These are phyloP conservation scores for Drosophila ustulata DNA, from an alignment of 2,888 invertebrate species.

Conservation along the genomic window DNA sequence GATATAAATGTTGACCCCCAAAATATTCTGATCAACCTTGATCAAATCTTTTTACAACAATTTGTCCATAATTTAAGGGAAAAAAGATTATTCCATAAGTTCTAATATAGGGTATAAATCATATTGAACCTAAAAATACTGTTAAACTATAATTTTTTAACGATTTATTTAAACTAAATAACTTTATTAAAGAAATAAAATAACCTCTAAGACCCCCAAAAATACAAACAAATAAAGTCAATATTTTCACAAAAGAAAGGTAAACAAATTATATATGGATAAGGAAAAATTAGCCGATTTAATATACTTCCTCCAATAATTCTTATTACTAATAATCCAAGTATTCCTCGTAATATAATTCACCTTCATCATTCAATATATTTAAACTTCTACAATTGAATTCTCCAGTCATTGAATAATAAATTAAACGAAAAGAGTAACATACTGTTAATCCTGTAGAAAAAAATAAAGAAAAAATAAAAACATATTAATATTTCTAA, in stretches of 20 bases:
- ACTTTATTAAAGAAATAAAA: constrained; percentile 84
- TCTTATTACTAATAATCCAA: constrained; percentile 67
- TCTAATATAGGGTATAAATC: constrained; percentile 83
- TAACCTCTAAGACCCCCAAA: constrained; percentile 84
- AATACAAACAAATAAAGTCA: constrained; percentile 86
- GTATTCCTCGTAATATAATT: constrained; percentile 86
- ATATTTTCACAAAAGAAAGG: constrained; percentile 86
- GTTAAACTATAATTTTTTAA: constrained; percentile 77
- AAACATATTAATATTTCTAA: constrained; percentile 86
- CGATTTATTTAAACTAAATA: constrained; percentile 58
- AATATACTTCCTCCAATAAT: constrained; percentile 85
- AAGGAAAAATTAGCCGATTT: constrained; percentile 82
- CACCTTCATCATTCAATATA: constrained; percentile 86
- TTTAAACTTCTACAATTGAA: constrained; percentile 86
- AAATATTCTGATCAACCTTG: constrained; percentile 86
- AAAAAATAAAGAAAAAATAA: constrained; percentile 86
- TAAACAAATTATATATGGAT: constrained; percentile 86
- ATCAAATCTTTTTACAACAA: constrained; percentile 85
- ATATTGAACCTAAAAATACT: constrained; percentile 85
- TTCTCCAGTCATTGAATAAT: constrained; percentile 86
- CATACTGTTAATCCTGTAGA: constrained; percentile 87
- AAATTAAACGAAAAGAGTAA: constrained; percentile 87
- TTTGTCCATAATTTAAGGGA: constrained; percentile 85
- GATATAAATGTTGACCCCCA: constrained; percentile 85
- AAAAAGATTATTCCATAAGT: constrained; percentile 85